Percentiles rank a stretch among this genome's conserved stretches.
These are phyloP conservation scores for Helicolenus hilgendorfi DNA, from an alignment of 2,797 vertebrate genomes.

Conservation along the genomic window DNA sequence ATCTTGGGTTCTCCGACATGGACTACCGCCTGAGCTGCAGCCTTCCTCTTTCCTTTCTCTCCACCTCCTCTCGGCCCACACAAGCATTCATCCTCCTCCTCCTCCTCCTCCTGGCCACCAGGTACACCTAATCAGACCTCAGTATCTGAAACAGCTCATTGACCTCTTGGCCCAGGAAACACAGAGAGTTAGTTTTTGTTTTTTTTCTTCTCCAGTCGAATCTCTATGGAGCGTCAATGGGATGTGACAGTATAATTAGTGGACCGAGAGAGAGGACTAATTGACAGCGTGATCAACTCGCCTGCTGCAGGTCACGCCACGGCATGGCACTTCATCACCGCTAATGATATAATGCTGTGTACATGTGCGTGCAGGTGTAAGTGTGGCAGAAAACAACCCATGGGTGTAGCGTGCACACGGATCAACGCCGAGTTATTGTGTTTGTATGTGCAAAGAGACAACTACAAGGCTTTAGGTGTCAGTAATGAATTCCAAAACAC, in stretches of 20 bases:
- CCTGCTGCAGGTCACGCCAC: constrained; percentile 65
- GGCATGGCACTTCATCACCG: constrained; percentile 65
- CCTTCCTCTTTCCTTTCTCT: background rate
- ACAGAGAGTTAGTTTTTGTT: constrained; percentile 29
- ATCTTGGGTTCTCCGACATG: background rate
- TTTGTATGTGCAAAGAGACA: background rate
- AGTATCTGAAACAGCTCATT: constrained; percentile 61
- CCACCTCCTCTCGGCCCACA: background rate
- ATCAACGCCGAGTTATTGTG: background rate
- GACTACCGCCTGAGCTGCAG: background rate
- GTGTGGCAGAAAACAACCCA: background rate
- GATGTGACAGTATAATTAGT: constrained; percentile 77
- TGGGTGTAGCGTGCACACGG: background rate
- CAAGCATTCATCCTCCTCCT: background rate
- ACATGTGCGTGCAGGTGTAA: constrained; percentile 24
- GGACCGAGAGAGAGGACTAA: constrained; percentile 54
- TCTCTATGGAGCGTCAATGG: constrained; percentile 44
- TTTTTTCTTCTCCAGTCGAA: constrained; percentile 13
- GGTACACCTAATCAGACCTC: constrained; percentile 49
- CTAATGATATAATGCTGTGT: constrained; percentile 68
- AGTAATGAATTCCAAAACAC: background rate
- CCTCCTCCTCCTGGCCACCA: constrained; percentile 9
- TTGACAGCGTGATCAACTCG: constrained; percentile 68
- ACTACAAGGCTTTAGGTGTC: background rate
- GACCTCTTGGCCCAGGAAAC: constrained; percentile 59